These are phyloP conservation scores for Paradisaea rubra DNA, from an alignment of 2,113 vertebrate species.

Conservation along the genomic window DNA sequence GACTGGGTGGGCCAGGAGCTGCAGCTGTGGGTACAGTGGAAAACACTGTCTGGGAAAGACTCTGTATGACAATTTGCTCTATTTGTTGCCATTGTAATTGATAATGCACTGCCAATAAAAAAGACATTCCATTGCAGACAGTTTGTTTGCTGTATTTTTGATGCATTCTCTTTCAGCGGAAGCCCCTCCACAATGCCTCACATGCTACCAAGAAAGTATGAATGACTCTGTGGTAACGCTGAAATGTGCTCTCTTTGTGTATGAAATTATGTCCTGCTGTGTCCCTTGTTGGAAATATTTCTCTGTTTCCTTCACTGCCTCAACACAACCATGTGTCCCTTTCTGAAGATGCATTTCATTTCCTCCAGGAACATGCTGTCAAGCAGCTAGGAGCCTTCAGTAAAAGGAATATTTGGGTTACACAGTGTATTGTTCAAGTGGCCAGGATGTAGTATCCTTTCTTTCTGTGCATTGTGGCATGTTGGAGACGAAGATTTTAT, in stretches of 20 bases:
- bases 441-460: not conserved
- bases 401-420: not conserved
- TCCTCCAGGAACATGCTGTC: not conserved
- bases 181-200: slow-evolving; percentile 4
- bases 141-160: slow-evolving; percentile 78
- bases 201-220: not conserved
- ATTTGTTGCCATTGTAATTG: slow-evolving; percentile 59
- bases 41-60: slow-evolving; percentile 27
- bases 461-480: not conserved
- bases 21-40: slow-evolving; percentile 4
- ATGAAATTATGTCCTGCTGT: not conserved
- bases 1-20: not conserved
- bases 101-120: slow-evolving; percentile 72
- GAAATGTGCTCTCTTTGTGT: slow-evolving; percentile 9
- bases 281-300: not conserved
- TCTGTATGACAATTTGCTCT: slow-evolving; percentile 48
- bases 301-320: not conserved
- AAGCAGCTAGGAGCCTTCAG: not conserved
- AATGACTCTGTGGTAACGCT: slow-evolving; percentile 14
- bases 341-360: slow-evolving; percentile 18
- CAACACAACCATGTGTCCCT: not conserved
- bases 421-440: not conserved
- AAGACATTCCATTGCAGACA: slow-evolving; percentile 64
- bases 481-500: not conserved
- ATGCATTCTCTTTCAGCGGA: slow-evolving; percentile 53